These are phyloP conservation scores for Psettodes erumei DNA, from an alignment of 2,113 vertebrate species.

Conservation along the genomic window DNA sequence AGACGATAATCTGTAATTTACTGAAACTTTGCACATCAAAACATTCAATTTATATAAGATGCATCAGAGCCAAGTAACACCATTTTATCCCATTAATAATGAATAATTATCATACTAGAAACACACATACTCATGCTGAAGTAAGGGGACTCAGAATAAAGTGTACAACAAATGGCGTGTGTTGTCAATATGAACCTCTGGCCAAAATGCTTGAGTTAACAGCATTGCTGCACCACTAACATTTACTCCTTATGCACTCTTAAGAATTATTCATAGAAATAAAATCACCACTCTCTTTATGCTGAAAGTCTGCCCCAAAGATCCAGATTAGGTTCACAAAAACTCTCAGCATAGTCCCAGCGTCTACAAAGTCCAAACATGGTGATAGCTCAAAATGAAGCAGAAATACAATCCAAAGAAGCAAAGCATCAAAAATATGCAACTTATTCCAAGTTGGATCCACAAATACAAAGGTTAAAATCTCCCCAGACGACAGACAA, in stretches of 20 bases:
- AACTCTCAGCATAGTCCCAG: background rate
- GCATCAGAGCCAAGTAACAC: background rate
- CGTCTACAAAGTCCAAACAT: background rate
- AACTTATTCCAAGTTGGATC: conserved; percentile 24
- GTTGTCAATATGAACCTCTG: background rate
- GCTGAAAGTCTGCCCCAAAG: conserved; percentile 19
- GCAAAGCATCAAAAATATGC: background rate
- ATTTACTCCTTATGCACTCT: background rate
- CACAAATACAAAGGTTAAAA: conserved; percentile 29
- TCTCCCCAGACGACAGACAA: conserved; percentile 10
- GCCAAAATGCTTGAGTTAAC: background rate
- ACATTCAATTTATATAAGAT: background rate
- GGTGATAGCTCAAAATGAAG: background rate
- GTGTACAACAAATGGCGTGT: background rate
- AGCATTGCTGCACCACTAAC: background rate
- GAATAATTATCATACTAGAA: background rate
- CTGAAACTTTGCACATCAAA: background rate
- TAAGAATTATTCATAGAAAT: background rate
- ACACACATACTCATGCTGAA: background rate
- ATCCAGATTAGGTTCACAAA: conserved; percentile 21
- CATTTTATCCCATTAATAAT: background rate
- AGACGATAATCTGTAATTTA: background rate
- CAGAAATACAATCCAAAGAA: conserved; percentile 5
- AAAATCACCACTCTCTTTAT: conserved; percentile 45
- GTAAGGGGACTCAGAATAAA: background rate